These are phyloP conservation scores for Spatulosminthurus flaviceps DNA, from an alignment of 2,888 invertebrate species.

Conservation along the genomic window DNA sequence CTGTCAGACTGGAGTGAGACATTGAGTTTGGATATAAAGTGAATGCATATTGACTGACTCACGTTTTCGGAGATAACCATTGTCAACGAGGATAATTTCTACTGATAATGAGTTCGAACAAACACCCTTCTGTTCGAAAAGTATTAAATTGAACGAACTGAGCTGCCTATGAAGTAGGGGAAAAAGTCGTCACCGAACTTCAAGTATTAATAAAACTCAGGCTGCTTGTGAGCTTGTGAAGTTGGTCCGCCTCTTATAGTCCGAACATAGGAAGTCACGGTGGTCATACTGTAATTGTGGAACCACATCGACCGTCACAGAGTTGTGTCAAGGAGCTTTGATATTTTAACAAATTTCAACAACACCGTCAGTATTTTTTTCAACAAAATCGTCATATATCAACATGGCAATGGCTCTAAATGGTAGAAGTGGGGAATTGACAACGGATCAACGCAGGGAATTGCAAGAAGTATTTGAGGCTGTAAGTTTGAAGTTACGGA, in stretches of 20 bases:
- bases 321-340: not conserved
- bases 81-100: slow-evolving; percentile 1
- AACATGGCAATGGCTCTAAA: slow-evolving; percentile 42
- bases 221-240: not conserved
- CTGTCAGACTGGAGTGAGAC: not conserved
- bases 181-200: slow-evolving; percentile 20
- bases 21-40: not conserved
- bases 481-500: slow-evolving; percentile 71
- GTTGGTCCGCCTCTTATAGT: slow-evolving; percentile 31
- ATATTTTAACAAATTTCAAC: not conserved
- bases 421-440: slow-evolving; percentile 67
- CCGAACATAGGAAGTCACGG: not conserved
- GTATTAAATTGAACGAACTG: not conserved
- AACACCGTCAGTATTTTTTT: not conserved
- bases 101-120: not conserved
- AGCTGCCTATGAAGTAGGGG: not conserved
- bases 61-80: not conserved
- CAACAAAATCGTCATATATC: slow-evolving; percentile 18
- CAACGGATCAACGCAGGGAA: slow-evolving; percentile 77
- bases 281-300: not conserved
- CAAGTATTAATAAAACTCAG: slow-evolving; percentile 21
- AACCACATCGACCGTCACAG: not conserved
- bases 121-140: not conserved
- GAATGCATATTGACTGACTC: not conserved
- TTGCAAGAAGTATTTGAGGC: slow-evolving; percentile 79